A percentile compares a stretch with the other conserved stretches of the same genome.
phyloP scores from a whole-genome alignment of 2,113 vertebrate species.

The Cacatua alba region DNA sequence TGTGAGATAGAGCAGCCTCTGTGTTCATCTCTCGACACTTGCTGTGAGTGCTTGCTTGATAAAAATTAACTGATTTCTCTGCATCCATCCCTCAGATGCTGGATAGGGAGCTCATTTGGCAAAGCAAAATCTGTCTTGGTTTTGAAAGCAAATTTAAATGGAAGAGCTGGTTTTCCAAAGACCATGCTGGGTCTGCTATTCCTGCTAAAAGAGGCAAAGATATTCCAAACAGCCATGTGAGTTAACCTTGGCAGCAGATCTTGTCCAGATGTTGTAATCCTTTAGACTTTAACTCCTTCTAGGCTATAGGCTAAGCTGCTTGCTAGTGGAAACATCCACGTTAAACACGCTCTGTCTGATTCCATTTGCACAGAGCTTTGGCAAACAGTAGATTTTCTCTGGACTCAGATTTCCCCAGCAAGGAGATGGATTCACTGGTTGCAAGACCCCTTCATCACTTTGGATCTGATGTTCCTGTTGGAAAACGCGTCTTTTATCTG shows the following conservation, averaged over 20 bases:
- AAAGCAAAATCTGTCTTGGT: neutral
- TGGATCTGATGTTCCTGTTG: neutral
- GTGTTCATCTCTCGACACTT: neutral
- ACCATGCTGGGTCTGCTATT: neutral
- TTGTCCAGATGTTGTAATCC: conserved; percentile 13
- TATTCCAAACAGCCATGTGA: neutral
- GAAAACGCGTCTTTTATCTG: neutral
- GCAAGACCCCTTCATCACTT: neutral
- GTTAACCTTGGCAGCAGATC: conserved; percentile 23
- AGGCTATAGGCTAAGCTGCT: neutral
- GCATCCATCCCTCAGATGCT: neutral
- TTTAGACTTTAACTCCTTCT: conserved; percentile 23
- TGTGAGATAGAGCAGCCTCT: accelerated
- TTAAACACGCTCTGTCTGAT: neutral
- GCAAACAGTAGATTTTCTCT: neutral
- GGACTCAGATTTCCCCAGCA: neutral
- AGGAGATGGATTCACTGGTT: neutral
- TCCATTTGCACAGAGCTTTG: neutral
- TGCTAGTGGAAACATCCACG: neutral
- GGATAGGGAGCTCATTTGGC: neutral
- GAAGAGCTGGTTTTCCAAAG: neutral
- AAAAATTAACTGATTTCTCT: neutral
- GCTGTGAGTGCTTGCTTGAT: conserved; percentile 2
- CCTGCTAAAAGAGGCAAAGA: neutral
- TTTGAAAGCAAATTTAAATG: neutral